A percentile compares a stretch with the other conserved stretches of the same genome.
These are phyloP conservation scores for Tetramorium parvispinum DNA, from an alignment of 1,140 invertebrate species.

Conservation along the genomic window DNA sequence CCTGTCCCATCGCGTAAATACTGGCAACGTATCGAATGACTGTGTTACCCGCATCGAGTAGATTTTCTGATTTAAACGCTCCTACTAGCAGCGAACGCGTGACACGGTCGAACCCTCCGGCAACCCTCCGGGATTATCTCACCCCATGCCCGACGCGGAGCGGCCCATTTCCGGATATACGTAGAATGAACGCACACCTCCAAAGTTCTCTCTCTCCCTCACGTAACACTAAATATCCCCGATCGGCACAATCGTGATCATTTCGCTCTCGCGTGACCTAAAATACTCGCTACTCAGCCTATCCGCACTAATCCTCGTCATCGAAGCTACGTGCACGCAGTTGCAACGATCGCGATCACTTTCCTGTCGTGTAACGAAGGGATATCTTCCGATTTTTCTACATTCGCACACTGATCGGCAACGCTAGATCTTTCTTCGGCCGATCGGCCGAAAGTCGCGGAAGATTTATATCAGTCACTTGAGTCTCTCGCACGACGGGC, in stretches of 20 bases:
- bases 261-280: slow-evolving; percentile 10
- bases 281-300: slow-evolving; percentile 16
- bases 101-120: slow-evolving; percentile 65
- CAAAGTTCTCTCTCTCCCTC: not conserved
- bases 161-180: slow-evolving; percentile 67
- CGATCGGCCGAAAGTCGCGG: not conserved
- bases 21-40: slow-evolving; percentile 51
- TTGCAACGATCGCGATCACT: slow-evolving; percentile 14
- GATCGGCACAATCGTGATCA: slow-evolving; percentile 24
- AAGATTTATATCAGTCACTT: not conserved
- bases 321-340: slow-evolving; percentile 7
- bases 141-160: slow-evolving; percentile 46
- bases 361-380: not conserved
- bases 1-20: slow-evolving; percentile 33
- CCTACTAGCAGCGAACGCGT: slow-evolving; percentile 50
- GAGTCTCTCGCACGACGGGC: not conserved
- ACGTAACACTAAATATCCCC: slow-evolving; percentile 13
- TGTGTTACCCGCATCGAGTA: slow-evolving; percentile 57
- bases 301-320: slow-evolving; percentile 25
- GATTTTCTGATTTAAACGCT: slow-evolving; percentile 63
- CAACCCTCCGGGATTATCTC: slow-evolving; percentile 68
- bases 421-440: not conserved
- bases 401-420: not conserved
- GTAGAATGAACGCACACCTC: slow-evolving; percentile 36
- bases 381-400: not conserved